Base-by-base conservation (phyloP, 1,140 invertebrate genomes). In the Drosophila bipectinata region DNA sequence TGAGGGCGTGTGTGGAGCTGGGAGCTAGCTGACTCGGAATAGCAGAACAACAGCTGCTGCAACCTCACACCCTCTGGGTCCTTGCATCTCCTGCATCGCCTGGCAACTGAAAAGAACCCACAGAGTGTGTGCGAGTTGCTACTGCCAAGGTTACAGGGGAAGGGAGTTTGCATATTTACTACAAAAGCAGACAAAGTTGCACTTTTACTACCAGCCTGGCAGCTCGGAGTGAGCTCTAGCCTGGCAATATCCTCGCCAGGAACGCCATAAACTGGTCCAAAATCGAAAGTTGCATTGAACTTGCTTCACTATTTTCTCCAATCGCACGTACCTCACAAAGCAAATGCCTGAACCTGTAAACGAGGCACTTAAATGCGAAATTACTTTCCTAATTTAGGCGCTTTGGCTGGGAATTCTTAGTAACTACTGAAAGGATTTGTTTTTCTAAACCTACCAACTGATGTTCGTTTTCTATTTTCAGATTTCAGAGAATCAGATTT, bases 251-350 rank as follows among this genome's bases (percentile, higher is more conserved):
- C 24, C 15, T 26, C 15, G 14, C 66, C 34, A 15, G 41, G 39
- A 34, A 28, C 10, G 37, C 41, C 62, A 48, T 76, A 79, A 84
- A 79, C 72, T 72, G 63, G 55, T 69, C 37, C 60, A 84, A 84
- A 84, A 84, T 84, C 82, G 81, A 84, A 84, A 84, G 82, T 84
- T 81, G 32, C 57, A 87, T 75, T 73, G 77, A 84, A 87, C 69
- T 72, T 79, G 55, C 53, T 37, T 49, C 59, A 48, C 64, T 55
- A 39, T 37, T 45, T 44, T 10, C n/a, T 18, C n/a, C 24, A 44
- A 14, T 45, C 39, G 15, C 32, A n/a, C 28, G 34, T 37, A 59
- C 5, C 26, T 28, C 6, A 7, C 28, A 72, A 72, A 52, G 71
- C 45, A 53, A 69, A 68, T 37, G 30, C 51, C 15, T 14, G 41